phyloP scores from a whole-genome alignment of 2,113 vertebrate species.

The Silurus glanis region DNA sequence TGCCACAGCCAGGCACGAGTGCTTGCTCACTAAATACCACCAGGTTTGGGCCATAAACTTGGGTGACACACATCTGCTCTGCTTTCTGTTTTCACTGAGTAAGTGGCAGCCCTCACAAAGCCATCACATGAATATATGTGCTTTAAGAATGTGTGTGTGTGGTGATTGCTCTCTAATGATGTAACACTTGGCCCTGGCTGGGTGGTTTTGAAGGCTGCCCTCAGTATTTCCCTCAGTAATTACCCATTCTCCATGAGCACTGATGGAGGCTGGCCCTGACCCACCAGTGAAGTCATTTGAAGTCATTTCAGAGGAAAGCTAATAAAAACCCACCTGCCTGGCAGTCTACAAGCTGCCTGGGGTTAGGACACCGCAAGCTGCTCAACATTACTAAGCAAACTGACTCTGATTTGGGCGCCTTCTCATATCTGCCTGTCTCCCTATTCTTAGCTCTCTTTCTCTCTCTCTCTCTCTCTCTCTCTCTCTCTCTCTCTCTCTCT shows the following conservation, averaged over 20 bases:
- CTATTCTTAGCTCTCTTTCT: constrained; percentile 10
- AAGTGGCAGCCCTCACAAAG: constrained; percentile 43
- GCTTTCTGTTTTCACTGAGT: constrained; percentile 40
- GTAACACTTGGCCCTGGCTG: constrained; percentile 60
- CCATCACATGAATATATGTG: constrained; percentile 42
- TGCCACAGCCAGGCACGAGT: constrained; percentile 35
- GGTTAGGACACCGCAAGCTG: constrained; percentile 32
- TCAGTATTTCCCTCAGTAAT: constrained; percentile 57
- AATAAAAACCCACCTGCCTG: constrained; percentile 63
- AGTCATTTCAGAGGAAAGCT: constrained; percentile 55
- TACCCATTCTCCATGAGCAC: constrained; percentile 49
- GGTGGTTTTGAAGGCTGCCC: constrained; percentile 55
- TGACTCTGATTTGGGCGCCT: constrained; percentile 34
- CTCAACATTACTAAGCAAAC: constrained; percentile 40
- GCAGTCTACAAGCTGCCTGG: constrained; percentile 34
- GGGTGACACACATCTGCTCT: constrained; percentile 55
- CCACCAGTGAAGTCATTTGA: constrained; percentile 62
- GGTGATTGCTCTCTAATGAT: constrained; percentile 57
- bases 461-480: no score
- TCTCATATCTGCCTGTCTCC: constrained; percentile 24
- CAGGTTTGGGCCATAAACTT: constrained; percentile 52
- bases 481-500: no score
- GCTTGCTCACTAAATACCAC: constrained; percentile 47
- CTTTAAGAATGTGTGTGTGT: constrained; percentile 39
- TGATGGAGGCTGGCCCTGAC: constrained; percentile 58